Evolutionary conservation across 2,888 invertebrate genomes (phyloP), one percentile per base, ranked within the genome.

Genomic region (Athalia circularis): DNA sequence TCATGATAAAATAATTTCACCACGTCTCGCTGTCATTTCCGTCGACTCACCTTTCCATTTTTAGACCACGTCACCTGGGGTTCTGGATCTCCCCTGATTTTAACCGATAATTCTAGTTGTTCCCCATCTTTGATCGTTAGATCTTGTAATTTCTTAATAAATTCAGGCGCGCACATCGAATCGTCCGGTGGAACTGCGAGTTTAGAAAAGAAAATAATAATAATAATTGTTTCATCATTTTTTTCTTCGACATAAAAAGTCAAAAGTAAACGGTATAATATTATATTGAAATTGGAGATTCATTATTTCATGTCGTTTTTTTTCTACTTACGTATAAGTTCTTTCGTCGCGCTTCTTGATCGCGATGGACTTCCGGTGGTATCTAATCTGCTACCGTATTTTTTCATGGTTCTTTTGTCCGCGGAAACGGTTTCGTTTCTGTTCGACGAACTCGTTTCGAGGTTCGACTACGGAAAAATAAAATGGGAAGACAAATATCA

Each of bases 11-110:
- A 3, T 29, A 29, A 29, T 29, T 29, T 29, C 2, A 29, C 29
- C 29, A 2, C 29, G 29, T 29, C 29, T 29, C 29, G 29, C 29
- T 29, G 2, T 1, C 29, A 29, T 29, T 29, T 29, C 2, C 29
- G 29, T n/a, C 15, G 13, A 52, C 89, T 89, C 80, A 93, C 93
- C 90, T 96, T 94, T n/a, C 94, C 95, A 88, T 96, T 95, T 92
- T 97, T 98, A 87, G 93, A 93, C 98, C 98, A 98, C 83, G 94
- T 93, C 64, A 98, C 95, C 88, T 97, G 94, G 0, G 98, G 98
- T 89, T 97, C 98, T 67, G 98, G 98, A 91, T 98, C 98, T 11
- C 98, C 98, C 83, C 95, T 94, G 74, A 98, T 96, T 82, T 95
- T 94, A 82, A 96, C 96, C 11, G 94, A 94, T 83, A 99, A 92